Base-by-base conservation (phyloP, 2,797 vertebrate species). In the Lateolabrax maculatus region DNA sequence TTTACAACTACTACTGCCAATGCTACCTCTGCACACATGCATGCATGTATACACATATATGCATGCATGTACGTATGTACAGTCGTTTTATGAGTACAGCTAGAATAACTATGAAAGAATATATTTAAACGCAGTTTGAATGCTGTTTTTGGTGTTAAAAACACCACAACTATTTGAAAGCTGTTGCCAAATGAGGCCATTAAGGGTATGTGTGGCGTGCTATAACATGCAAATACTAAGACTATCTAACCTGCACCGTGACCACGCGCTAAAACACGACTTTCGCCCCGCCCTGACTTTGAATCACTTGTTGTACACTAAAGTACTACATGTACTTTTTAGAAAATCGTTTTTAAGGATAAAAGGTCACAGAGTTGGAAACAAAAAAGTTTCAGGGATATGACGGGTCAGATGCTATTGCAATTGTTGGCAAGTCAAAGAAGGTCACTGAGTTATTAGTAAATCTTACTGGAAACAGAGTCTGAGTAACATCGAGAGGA, bases 391-490 rank as follows among this genome's bases (percentile, higher is more conserved):
- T 58, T 55, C 5, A 1, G 6, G 49, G 34, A 3, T 51, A 19
- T 13, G 31, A 19, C 19, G 13, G 49, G 27, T 72, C 56, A 39
- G 29, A 29, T n/a, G 39, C 55, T 31, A 0, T 12, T 12, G 41
- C 34, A 56, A 13, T 27, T 0, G 13, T 21, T 15, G 23, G 21
- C 41, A 49, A 18, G 67, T 44, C 49, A 39, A 34, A 56, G 19
- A 12, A 5, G 21, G 12, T 48, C 37, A 0, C 2, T 9, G 25
- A 37, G 44, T 46, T 74, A 52, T 19, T 37, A 23, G 13, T 7
- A 4, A 39, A 36, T 23, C 27, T 79, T 56, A 55, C 55, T 71
- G 69, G 58, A 82, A 80, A 52, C 41, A 1, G 23, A 36, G 27
- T 53, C 21, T 16, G 68, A 80, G 57, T 19, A 7, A 79, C 58